Base-by-base conservation (phyloP, 2,888 invertebrate genomes). In the Geotrupes spiniger region DNA sequence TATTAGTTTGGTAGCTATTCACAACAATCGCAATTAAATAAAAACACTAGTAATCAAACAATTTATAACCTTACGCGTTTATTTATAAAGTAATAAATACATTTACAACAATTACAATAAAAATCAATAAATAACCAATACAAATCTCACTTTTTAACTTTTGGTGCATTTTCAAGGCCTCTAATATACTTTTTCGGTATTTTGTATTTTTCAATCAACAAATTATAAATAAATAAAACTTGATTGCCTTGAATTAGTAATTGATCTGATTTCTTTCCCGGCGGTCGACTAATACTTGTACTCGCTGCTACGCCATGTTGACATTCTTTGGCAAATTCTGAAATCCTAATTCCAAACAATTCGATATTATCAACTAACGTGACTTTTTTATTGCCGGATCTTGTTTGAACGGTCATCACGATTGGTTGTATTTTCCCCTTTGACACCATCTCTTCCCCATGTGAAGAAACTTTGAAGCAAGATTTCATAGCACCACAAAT, bases 161-260 rank as follows among this genome's bases (percentile, higher is more conserved):
- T 87, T 12, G 86, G 82, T 9, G 85, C 86, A 61, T 83, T 82
- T 73, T 90, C 89, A 11, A 88, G 76, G 21, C 90, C 89, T 60
- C 81, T 80, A 44, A 91, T 79, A 60, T 81, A 88, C 62, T 82
- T 86, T 71, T 83, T 84, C 36, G 88, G 87, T 42, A 92, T 78
- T 50, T 83, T 82, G 68, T 89, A 90, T 66, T 85, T 86, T 61
- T 87, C 89, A 52, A 58, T 66, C 46, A 74, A 63, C 46, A 72
- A 58, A 54, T 69, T 67, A 54, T 69, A 65, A 14, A 70, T 61
- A 54, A 71, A 73, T 49, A 75, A 64, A 48, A 92, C 83, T 79
- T 94, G 94, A 74, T 94, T 94, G 5, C 95, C 95, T 75, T 95
- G 95, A 51, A 95, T 82, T 70, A 92, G 79, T 25, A 95, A 82